Percentiles rank a stretch among this genome's conserved stretches.
These are phyloP conservation scores for Pterobdella sp. DNA, from an alignment of 2,888 invertebrate species.

Conservation along the genomic window DNA sequence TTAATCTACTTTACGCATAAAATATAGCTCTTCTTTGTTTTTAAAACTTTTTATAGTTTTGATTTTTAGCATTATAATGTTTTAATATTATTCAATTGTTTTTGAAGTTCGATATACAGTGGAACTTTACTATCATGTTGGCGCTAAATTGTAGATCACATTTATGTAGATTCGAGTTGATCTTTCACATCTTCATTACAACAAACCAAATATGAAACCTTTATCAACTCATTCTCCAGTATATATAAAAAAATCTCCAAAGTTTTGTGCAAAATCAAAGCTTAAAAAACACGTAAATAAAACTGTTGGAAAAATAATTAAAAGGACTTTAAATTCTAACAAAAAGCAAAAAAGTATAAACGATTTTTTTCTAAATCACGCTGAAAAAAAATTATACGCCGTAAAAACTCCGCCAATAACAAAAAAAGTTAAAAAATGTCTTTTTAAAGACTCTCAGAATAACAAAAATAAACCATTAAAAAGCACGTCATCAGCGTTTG, in stretches of 20 bases:
- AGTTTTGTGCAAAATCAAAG: neutral
- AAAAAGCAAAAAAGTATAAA: constrained; percentile 20
- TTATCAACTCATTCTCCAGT: neutral
- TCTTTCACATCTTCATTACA: neutral
- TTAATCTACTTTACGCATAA: neutral
- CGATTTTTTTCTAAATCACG: constrained; percentile 13
- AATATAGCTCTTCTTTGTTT: neutral
- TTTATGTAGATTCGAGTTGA: neutral
- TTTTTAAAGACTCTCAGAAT: neutral
- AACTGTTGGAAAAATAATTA: constrained; percentile 4
- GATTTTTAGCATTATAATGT: neutral
- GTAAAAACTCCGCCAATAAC: neutral
- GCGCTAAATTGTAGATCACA: constrained; percentile 3
- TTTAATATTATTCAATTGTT: neutral
- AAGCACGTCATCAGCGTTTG: neutral
- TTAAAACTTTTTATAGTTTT: neutral
- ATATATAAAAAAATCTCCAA: neutral
- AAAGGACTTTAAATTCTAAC: neutral
- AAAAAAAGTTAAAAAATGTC: constrained; percentile 19
- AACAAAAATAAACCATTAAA: neutral
- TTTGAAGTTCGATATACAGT: neutral
- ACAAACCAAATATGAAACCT: neutral
- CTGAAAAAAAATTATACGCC: constrained; percentile 6
- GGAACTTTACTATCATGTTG: neutral
- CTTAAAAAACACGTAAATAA: constrained; percentile 13